Conservation (phyloP, 2,888 invertebrate genomes). For the Beris chalybata region DNA sequence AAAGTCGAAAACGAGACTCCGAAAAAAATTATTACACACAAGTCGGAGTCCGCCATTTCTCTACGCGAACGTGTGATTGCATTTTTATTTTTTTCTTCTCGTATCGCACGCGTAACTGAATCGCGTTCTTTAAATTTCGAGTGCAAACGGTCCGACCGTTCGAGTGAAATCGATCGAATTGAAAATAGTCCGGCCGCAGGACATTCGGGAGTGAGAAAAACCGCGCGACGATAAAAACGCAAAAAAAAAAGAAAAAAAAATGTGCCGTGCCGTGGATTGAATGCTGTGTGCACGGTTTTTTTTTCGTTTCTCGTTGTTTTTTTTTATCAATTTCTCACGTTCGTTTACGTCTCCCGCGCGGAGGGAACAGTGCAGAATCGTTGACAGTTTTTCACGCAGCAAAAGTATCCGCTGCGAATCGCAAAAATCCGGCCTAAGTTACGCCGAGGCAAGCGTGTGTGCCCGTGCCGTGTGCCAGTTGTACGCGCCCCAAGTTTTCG, state of each 20-base stretch:
- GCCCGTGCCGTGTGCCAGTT: too few relatives aligned
- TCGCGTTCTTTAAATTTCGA: neutral
- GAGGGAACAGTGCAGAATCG: conserved; percentile 7
- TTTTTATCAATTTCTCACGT: neutral
- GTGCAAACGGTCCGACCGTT: conserved; percentile 2
- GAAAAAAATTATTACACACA: conserved; percentile 38
- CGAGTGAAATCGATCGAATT: neutral
- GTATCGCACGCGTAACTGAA: conserved; percentile 19
- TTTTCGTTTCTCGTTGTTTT: neutral
- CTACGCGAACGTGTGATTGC: conserved; percentile 40
- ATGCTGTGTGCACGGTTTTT: neutral
- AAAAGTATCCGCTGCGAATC: too few relatives aligned
- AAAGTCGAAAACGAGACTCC: conserved; percentile 15
- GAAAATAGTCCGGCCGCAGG: neutral
- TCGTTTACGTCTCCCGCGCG: neutral
- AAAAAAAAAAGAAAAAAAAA: neutral
- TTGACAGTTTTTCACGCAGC: conserved; percentile 8
- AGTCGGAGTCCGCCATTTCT: conserved; percentile 41
- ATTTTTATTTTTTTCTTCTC: conserved; percentile 33
- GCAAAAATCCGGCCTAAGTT: too few relatives aligned
- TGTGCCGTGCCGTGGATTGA: conserved; percentile 30
- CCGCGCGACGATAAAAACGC: neutral
- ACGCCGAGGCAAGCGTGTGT: too few relatives aligned
- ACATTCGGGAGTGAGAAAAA: neutral
- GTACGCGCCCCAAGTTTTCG: too few relatives aligned